Evolutionary conservation across 2,113 vertebrate species (phyloP), one percentile per base, ranked within the genome.

Genomic region (Vimba vimba): DNA sequence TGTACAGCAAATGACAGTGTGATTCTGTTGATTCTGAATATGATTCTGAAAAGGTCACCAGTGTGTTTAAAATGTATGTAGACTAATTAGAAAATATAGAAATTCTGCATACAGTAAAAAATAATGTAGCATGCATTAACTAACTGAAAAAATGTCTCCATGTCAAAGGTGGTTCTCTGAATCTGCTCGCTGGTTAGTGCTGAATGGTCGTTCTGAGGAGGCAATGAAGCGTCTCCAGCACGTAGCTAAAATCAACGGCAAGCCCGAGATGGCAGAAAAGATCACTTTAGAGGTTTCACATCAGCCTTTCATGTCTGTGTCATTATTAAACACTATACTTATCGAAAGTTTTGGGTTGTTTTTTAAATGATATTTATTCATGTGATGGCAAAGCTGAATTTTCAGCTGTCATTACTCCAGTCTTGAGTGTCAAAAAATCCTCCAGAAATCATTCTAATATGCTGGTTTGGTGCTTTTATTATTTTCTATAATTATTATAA

Each of bases 151-250:
- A 11, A 19, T 33, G 45, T 45, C 23, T 85, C 66, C 62, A 1
- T 71, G 19, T 88, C 75, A 59, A 80, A 94, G 94, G 96, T 97
- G 96, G 96, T 91, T 92, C 66, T 88, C 94, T 0, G 96, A 97
- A 87, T 98, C 97, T 0, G 94, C 96, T 0, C 93, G 95, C 0
- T 97, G 97, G 96, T 83, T 96, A 83, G 89, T 97, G 10, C 86
- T 94, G 4, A 91, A 87, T 0, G 93, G 87, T 3, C 93, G 85
- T 36, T 87, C 94, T 1, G 92, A 93, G 0, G 86, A 89, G 0
- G 96, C 95, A 0, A 90, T 97, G 7, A 94, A 87, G 85, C 91
- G 88, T 45, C 95, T 97, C 27, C 93, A 91, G 55, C 91, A 91
- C 11, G 96, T 96, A 11, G 96, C 96, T 86, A 91, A 73, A 43